Base-by-base conservation (phyloP, 2,888 invertebrate genomes). In the Iselma pallidipennis region DNA sequence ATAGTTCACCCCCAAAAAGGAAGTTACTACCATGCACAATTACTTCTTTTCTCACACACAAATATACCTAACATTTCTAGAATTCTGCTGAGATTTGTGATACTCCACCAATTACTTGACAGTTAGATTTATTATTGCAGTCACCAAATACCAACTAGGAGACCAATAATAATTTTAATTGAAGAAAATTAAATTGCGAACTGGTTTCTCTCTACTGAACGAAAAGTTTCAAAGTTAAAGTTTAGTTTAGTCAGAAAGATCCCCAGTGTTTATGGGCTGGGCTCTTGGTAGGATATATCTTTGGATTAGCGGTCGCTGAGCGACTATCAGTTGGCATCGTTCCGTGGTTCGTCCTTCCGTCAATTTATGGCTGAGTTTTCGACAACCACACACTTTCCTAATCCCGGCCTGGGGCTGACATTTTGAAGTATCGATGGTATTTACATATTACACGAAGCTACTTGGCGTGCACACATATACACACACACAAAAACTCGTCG, bases 11-110 rank as follows among this genome's bases (percentile, higher is more conserved):
- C 71, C 69, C 66, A n/a, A n/a, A n/a, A n/a, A 65, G 70, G 71
- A 69, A 73, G 70, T 69, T 71, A 70, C 67, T 61, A 65, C 70
- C 71, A 72, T 72, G 70, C 72, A 71, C 73, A 73, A 73, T 73
- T 74, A 71, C 74, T 73, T 72, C 72, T 73, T 74, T 69, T 66
- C 57, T 57, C 59, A 65, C 59, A 55, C 66, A 63, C 68, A 64
- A 66, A 66, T 37, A 14, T 14, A 16, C 19, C n/a, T n/a, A n/a
- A n/a, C n/a, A n/a, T n/a, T n/a, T n/a, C n/a, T n/a, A n/a, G 1
- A 37, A 16, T 37, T 37, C n/a, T 31, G 2, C n/a, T 65, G 59
- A 66, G 68, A 70, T 70, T 66, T 69, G 69, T 61, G 66, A 69
- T 69, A 60, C 66, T 65, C 54, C 68, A 64, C 68, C 69, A 71